Evolutionary conservation across 2,888 invertebrate species (phyloP).

Genomic region (Antheraea yamamai): DNA sequence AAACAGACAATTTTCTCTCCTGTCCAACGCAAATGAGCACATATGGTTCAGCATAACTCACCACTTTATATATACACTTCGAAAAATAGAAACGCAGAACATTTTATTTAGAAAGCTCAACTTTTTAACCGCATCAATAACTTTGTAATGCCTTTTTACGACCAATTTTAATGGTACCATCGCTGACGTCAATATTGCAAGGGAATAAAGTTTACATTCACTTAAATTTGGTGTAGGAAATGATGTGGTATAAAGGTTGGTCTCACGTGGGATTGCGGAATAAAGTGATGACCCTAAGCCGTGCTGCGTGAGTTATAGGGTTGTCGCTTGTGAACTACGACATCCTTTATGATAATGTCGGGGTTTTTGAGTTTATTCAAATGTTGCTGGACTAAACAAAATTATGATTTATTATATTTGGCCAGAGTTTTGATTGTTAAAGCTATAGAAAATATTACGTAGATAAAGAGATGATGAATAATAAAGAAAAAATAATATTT

Average conservation of each 20-base stretch:
- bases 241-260: slow-evolving; percentile 33
- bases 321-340: slow-evolving; percentile 45
- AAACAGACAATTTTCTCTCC: slow-evolving; percentile 65
- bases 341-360: slow-evolving; percentile 34
- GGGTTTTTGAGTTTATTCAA: slow-evolving; percentile 26
- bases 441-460: not conserved
- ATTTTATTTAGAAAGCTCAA: not conserved
- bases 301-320: slow-evolving; percentile 55
- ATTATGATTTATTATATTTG: not conserved
- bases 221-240: not conserved
- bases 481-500: not conserved
- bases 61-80: slow-evolving; percentile 19
- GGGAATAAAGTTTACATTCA: slow-evolving; percentile 26
- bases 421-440: not conserved
- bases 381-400: slow-evolving; percentile 14
- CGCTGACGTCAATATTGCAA: slow-evolving; percentile 19
- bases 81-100: not conserved
- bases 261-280: slow-evolving; percentile 60
- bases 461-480: not conserved
- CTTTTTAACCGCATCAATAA: slow-evolving; percentile 17
- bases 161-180: slow-evolving; percentile 27
- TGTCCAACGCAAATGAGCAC: slow-evolving; percentile 68
- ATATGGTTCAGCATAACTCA: slow-evolving; percentile 47
- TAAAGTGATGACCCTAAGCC: slow-evolving; percentile 64
- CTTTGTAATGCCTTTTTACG: slow-evolving; percentile 21